phyloP scores from a whole-genome alignment of 1,140 invertebrate genomes.

The Drosophila azteca region DNA sequence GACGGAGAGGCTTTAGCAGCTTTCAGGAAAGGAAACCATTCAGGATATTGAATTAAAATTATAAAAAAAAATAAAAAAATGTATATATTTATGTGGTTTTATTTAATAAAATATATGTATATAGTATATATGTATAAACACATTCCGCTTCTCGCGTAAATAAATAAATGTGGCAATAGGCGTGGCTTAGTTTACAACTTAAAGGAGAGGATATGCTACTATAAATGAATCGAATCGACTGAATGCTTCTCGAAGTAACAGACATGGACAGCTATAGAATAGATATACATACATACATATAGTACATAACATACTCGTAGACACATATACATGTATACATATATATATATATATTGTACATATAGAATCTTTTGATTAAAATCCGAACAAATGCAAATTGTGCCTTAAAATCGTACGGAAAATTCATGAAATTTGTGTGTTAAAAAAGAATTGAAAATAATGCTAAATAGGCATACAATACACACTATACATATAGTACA shows the following conservation, averaged over 20 bases:
- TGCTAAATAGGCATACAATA: conserved; percentile 44
- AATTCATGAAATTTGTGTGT: conserved; percentile 36
- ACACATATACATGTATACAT: conserved; percentile 24
- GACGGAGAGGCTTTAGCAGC: conserved; percentile 35
- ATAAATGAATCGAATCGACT: conserved; percentile 54
- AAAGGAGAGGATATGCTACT: conserved; percentile 46
- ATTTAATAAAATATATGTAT: conserved; percentile 45
- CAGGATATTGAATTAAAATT: conserved; percentile 23
- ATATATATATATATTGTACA: conserved; percentile 41
- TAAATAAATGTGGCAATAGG: conserved; percentile 67
- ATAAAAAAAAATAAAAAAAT: conserved; percentile 21
- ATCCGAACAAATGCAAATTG: conserved; percentile 36
- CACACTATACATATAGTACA: conserved; percentile 23
- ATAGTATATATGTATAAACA: conserved; percentile 43
- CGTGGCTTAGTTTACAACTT: conserved; percentile 62
- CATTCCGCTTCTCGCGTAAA: conserved; percentile 35
- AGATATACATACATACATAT: background rate
- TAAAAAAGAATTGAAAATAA: conserved; percentile 28
- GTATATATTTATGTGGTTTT: conserved; percentile 31
- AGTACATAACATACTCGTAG: conserved; percentile 35
- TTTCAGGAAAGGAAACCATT: conserved; percentile 30
- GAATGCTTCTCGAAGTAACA: conserved; percentile 54
- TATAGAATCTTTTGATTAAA: conserved; percentile 34
- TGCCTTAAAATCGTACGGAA: conserved; percentile 27
- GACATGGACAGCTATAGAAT: conserved; percentile 31